Evolutionary conservation across 2,888 invertebrate species (phyloP).

Genomic region (Drosophila stalkeri): DNA sequence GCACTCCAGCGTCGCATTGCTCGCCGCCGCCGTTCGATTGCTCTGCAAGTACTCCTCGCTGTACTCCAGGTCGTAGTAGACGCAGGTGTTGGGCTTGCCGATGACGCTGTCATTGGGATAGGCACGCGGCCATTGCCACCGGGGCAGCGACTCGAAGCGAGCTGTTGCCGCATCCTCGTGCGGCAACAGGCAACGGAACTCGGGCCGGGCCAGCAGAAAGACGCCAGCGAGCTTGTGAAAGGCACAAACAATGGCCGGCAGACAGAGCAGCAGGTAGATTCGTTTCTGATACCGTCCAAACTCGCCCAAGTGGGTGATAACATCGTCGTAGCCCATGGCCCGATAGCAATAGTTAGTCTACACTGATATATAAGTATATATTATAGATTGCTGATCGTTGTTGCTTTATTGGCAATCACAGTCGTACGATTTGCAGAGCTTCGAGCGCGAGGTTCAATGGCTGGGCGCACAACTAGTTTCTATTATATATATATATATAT

Average conservation of each 20-base stretch:
- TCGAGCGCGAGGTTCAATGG: conserved; percentile 39
- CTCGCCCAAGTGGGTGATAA: conserved; percentile 89
- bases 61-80: conserved; percentile 85
- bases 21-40: conserved; percentile 47
- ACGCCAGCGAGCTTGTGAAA: conserved; percentile 91
- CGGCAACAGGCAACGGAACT: conserved; percentile 88
- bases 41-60: conserved; percentile 73
- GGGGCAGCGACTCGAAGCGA: conserved; percentile 82
- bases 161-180: conserved; percentile 86
- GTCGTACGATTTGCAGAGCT: conserved; percentile 62
- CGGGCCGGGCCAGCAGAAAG: conserved; percentile 89
- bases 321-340: conserved; percentile 90
- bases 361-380: background rate
- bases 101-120: conserved; percentile 87
- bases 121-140: conserved; percentile 85
- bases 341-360: background rate
- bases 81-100: conserved; percentile 86
- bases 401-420: conserved; percentile 29
- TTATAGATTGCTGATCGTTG: background rate
- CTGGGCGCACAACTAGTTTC: background rate
- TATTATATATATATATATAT: background rate
- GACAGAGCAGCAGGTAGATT: conserved; percentile 89
- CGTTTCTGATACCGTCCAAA: conserved; percentile 90
- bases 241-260: conserved; percentile 90
- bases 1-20: conserved; percentile 85